Base-by-base conservation (phyloP, 1,140 invertebrate species). In the Tetranychus cinnabarinus region DNA sequence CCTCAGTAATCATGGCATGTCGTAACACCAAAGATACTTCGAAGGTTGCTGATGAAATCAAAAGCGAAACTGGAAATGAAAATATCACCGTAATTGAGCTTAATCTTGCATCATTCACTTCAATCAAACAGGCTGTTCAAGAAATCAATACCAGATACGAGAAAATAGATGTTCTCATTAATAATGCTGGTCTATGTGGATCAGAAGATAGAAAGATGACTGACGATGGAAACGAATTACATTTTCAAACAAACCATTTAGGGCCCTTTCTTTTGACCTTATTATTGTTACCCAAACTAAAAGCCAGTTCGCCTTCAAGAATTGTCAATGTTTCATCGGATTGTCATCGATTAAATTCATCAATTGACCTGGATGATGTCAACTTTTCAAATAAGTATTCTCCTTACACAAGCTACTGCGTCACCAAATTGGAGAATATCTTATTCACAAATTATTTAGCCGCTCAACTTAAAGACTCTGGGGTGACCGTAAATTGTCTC, bases 401-500 rank as follows among this genome's bases (percentile, higher is more conserved):
- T 65, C 65, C 68, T 60, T 65, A 64, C 65, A 78, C 80, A 46
- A 79, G 77, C 1, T 92, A 92, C 69, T 77, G 75, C 61, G 84
- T 84, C 67, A 85, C 83, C 0, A 87, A 87, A 73, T 72, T 87
- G 55, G 83, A 82, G 62, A 85, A 86, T 69, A 75, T 77, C 3
- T 81, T 84, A 65, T 85, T 84, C 70, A 77, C 74, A 2, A 71
- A 71, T 54, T 79, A 82, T 61, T 69, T 86, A 58, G 74, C 81
- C 1, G 77, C 73, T 57, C 73, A 75, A 65, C 67, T 76, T 5
- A 69, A 77, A 42, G 83, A 81, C 1, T 73, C 72, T 6, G 72
- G 80, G 12, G 81, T 93, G 0, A 86, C 82, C 0, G 84, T 79
- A 0, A 89, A 91, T 71, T 85, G 82, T 68, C 71, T 89, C 10